A percentile compares a stretch with the other conserved stretches of the same genome.
Conservation (phyloP, 2,888 invertebrate species). For the Azorinus chamasolen region DNA sequence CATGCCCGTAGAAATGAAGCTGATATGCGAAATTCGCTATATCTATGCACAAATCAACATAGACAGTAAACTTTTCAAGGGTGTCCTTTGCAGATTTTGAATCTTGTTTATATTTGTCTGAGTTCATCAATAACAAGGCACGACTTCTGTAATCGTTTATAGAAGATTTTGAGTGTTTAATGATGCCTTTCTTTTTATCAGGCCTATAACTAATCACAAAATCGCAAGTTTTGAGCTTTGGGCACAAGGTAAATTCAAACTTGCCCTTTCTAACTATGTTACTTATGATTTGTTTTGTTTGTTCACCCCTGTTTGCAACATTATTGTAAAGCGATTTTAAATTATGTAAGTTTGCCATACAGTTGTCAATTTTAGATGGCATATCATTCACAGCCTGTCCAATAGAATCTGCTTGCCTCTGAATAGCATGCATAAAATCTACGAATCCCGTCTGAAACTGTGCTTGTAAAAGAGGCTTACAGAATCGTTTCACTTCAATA, state of each 20-base stretch:
- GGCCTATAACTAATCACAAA: constrained; percentile 40
- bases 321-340: constrained; percentile 64
- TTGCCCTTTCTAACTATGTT: constrained; percentile 53
- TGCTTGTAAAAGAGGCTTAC: constrained; percentile 50
- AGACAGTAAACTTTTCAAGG: constrained; percentile 24
- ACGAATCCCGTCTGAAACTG: constrained; percentile 7
- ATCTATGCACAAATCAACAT: constrained; percentile 31
- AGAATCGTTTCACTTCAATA: constrained; percentile 65
- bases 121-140: constrained; percentile 1
- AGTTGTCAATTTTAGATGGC: constrained; percentile 57
- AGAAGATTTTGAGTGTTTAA: constrained; percentile 39
- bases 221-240: background rate
- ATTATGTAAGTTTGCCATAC: constrained; percentile 61
- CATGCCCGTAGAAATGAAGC: constrained; percentile 37
- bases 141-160: constrained; percentile 48
- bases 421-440: constrained; percentile 15
- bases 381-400: constrained; percentile 15
- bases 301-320: constrained; percentile 69
- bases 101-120: background rate
- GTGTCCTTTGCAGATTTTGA: background rate
- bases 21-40: constrained; percentile 17
- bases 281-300: constrained; percentile 63
- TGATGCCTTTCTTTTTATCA: constrained; percentile 15
- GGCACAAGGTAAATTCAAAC: constrained; percentile 32
- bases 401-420: constrained; percentile 1